Base-by-base conservation (phyloP, 2,797 vertebrate species). In the Sebastes matsubarae region DNA sequence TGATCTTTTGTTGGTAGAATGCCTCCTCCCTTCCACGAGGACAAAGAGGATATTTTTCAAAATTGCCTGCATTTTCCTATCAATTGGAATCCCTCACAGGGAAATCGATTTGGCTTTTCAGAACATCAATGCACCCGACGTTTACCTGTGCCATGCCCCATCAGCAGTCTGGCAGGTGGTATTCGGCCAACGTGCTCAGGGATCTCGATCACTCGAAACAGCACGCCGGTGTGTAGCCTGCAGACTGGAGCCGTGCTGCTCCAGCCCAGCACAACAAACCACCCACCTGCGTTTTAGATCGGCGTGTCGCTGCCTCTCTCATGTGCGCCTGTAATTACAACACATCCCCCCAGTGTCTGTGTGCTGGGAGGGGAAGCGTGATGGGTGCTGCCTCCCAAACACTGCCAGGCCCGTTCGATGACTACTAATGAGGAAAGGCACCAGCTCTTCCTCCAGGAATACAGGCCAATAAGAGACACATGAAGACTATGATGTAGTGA, bases 281-380 rank as follows among this genome's bases (percentile, higher is more conserved):
- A 86, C 93, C 95, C 94, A 94, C 94, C 94, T 94, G 93, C 85
- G 67, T 79, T 88, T 89, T 38, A 78, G 84, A 87, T 80, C 70
- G 52, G 29, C 60, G 79, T 80, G 85, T 70, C 71, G 77, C 85
- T 85, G 79, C 79, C 80, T 88, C 89, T 92, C 80, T 86, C 83
- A 77, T 88, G 85, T 81, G 75, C 22, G 81, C 70, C 88, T 94
- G 93, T 95, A 95, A 96, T 96, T 94, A 95, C 91, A 84, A 87
- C 91, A 80, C 92, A 69, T 90, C 90, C 83, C 84, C 84, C 88
- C 67, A 57, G 83, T 87, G 80, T 89, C 72, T 88, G 74, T 75
- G 84, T 76, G 72, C 81, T 74, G 58, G 88, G 89, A 91, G 80
- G 86, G 79, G 81, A 82, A 80, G 83, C 36, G 55, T 69, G 84